Evolutionary conservation across 2,113 vertebrate genomes (phyloP).

Genomic region (Mus spicilegus): DNA sequence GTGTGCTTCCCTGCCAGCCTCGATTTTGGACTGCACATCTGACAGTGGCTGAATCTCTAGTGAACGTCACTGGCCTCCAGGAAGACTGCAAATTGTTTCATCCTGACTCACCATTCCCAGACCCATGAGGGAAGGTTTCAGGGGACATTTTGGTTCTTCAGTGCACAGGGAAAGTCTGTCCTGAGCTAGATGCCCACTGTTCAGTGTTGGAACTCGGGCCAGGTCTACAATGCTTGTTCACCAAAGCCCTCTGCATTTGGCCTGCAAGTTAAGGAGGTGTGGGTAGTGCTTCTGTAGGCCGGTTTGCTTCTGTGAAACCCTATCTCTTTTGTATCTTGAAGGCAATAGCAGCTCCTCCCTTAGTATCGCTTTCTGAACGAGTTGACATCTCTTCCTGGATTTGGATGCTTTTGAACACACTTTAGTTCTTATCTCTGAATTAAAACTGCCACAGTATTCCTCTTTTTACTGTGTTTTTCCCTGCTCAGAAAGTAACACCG

Average conservation of each 20-base stretch:
- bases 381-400: neutral
- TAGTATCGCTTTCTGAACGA: neutral
- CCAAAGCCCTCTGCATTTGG: neutral
- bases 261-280: neutral
- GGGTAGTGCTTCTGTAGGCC: neutral
- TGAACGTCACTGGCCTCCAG: neutral
- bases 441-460: neutral
- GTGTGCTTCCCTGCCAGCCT: neutral
- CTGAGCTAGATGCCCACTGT: neutral
- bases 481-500: neutral
- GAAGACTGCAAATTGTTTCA: neutral
- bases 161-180: neutral
- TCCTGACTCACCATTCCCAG: neutral
- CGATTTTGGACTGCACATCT: rapidly evolving
- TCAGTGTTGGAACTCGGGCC: neutral
- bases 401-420: constrained; percentile 14
- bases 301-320: neutral
- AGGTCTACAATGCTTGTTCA: rapidly evolving
- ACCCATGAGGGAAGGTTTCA: neutral
- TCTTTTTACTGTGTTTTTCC: neutral
- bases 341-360: neutral
- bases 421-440: constrained; percentile 40
- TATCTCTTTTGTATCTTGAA: neutral
- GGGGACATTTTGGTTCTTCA: neutral
- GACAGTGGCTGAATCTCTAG: neutral